These are phyloP conservation scores for Argyrosomus japonicus DNA, from an alignment of 2,113 vertebrate species.

Conservation along the genomic window DNA sequence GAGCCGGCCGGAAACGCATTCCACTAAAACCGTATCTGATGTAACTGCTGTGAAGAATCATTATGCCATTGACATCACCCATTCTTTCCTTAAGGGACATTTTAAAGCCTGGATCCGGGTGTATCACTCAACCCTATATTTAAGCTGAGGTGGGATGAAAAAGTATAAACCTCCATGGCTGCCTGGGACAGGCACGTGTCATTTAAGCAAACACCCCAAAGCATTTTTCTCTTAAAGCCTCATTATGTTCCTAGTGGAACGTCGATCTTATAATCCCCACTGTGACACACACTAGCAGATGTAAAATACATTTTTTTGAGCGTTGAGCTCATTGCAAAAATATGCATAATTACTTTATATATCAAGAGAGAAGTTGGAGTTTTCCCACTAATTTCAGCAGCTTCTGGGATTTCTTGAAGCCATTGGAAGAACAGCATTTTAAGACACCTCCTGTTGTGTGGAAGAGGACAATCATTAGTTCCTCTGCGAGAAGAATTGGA, in stretches of 20 bases:
- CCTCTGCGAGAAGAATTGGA: background rate
- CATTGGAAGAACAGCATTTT: background rate
- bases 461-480: background rate
- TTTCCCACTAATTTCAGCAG: constrained; percentile 3
- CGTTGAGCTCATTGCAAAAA: background rate
- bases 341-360: constrained; percentile 3
- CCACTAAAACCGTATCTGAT: background rate
- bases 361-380: background rate
- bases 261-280: constrained; percentile 33
- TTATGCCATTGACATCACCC: constrained; percentile 1
- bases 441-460: background rate
- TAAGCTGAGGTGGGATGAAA: background rate
- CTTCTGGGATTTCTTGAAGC: background rate
- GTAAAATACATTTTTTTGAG: constrained; percentile 18
- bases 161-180: background rate
- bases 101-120: background rate
- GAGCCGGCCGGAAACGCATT: background rate
- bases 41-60: background rate
- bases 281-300: constrained; percentile 28
- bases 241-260: constrained; percentile 41
- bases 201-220: constrained; percentile 14
- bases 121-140: background rate
- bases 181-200: constrained; percentile 16
- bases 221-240: constrained; percentile 36
- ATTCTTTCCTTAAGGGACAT: background rate